These are phyloP conservation scores for Apamea crenata DNA, from an alignment of 2,888 invertebrate species.

Conservation along the genomic window DNA sequence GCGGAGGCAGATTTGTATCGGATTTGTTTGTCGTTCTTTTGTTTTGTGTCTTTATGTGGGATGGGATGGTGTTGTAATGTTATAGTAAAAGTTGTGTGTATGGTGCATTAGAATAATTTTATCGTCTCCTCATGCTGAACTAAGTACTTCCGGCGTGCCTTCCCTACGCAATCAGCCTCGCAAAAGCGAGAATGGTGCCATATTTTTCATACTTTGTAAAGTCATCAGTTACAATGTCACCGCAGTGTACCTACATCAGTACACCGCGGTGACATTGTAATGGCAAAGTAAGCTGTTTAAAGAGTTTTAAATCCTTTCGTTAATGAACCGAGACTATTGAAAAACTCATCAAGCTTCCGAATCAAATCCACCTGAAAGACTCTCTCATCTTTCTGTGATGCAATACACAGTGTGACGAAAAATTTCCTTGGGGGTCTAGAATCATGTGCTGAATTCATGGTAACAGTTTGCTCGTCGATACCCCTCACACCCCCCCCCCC, in stretches of 20 bases:
- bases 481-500: too few relatives aligned
- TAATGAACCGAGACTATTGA: conserved; percentile 9
- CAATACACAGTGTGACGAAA: background rate
- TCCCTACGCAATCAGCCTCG: background rate
- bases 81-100: background rate
- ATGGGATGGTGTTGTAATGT: conserved; percentile 22
- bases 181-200: fast-evolving
- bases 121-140: background rate
- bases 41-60: conserved; percentile 52
- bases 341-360: background rate
- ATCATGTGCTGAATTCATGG: background rate
- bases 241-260: too few relatives aligned
- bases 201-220: background rate
- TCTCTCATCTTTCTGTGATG: background rate
- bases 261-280: background rate
- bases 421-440: background rate
- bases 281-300: conserved; percentile 2
- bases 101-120: background rate
- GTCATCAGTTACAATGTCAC: too few relatives aligned
- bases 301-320: background rate
- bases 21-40: conserved; percentile 72
- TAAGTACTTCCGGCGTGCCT: background rate
- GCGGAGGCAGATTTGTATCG: conserved; percentile 82
- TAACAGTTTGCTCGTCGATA: background rate
- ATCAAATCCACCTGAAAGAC: background rate